Percentiles rank a stretch among this genome's conserved stretches.
These are phyloP conservation scores for Charina bottae DNA, from an alignment of 2,113 vertebrate species.

Conservation along the genomic window DNA sequence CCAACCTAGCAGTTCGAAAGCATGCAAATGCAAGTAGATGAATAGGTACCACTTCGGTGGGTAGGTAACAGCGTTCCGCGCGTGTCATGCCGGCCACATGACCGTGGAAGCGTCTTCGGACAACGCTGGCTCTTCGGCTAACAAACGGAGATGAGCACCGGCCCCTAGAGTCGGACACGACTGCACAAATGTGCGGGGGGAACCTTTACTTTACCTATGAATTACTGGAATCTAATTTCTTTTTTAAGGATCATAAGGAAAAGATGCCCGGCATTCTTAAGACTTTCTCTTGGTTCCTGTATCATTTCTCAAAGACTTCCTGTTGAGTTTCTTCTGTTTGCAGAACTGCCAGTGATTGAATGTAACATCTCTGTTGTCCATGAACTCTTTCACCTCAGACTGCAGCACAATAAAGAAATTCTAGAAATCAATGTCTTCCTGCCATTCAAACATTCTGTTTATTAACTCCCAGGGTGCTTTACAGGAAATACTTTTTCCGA, in stretches of 20 bases:
- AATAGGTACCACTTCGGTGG: too few relatives aligned
- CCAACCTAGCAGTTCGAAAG: too few relatives aligned
- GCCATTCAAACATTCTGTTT: constrained; percentile 64
- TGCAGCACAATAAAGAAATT: constrained; percentile 60
- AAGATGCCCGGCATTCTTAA: constrained; percentile 51
- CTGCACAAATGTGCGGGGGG: too few relatives aligned
- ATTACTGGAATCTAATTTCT: not conserved
- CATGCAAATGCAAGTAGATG: too few relatives aligned
- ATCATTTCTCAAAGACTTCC: constrained; percentile 68
- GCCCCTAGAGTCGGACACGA: too few relatives aligned
- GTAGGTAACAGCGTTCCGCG: too few relatives aligned
- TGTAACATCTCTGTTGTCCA: constrained; percentile 63
- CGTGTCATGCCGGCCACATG: too few relatives aligned
- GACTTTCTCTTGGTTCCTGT: constrained; percentile 69
- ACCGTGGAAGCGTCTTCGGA: too few relatives aligned
- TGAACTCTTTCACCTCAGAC: constrained; percentile 58
- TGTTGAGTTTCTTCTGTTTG: constrained; percentile 67
- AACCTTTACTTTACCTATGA: too few relatives aligned
- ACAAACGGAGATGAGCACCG: too few relatives aligned
- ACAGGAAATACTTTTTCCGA: constrained; percentile 6
- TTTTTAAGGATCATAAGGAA: constrained; percentile 43
- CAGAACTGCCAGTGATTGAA: constrained; percentile 57
- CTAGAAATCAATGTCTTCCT: constrained; percentile 69
- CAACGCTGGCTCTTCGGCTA: too few relatives aligned
- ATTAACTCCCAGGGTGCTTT: constrained; percentile 18